Base-by-base conservation (phyloP, 2,797 vertebrate species). In the Miichthys miiuy region DNA sequence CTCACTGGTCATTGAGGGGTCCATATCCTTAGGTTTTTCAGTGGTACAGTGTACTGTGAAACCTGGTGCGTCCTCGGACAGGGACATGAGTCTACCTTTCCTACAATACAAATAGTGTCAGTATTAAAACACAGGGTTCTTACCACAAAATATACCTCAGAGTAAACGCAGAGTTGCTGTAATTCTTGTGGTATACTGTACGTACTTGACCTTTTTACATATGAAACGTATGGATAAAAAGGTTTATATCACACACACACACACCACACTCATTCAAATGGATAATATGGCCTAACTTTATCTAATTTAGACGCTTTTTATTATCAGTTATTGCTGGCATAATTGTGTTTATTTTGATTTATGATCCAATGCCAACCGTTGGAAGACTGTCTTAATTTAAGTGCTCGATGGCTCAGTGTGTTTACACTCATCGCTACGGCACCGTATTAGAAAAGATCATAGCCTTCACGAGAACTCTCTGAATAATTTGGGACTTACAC, bases 61-160 rank as follows among this genome's bases (percentile, higher is more conserved):
- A 85, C 91, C 92, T 92, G 93, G 91, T 93, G 91, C 90, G 79
- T 93, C 90, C 80, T 89, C 46, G 52, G 77, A 92, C 87, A 87
- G 63, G 90, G 92, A 92, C 88, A 87, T 71, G 64, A 86, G 84
- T 91, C 91, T 89, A 93, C 92, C 87, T 95, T 94, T 93, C 92
- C 93, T 93, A 94, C 93, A 94, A 92, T 92, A 94, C 93, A 95
- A 94, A 90, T 94, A 95, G 92, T 84, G 89, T 94, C 94, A 94
- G 92, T 93, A 94, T 94, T 91, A 89, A 92, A 92, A 94, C 92
- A 95, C 95, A 96, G 95, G 95, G 95, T 96, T 95, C 90, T 93
- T 93, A 94, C 91, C 92, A 93, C 93, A 93, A 93, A 94, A 96
- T 95, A 96, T 96, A 95, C 95, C 95, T 96, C 95, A 96, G 93